Base-by-base conservation (phyloP, 1,140 invertebrate species). In the Macrocentrus cingulum region DNA sequence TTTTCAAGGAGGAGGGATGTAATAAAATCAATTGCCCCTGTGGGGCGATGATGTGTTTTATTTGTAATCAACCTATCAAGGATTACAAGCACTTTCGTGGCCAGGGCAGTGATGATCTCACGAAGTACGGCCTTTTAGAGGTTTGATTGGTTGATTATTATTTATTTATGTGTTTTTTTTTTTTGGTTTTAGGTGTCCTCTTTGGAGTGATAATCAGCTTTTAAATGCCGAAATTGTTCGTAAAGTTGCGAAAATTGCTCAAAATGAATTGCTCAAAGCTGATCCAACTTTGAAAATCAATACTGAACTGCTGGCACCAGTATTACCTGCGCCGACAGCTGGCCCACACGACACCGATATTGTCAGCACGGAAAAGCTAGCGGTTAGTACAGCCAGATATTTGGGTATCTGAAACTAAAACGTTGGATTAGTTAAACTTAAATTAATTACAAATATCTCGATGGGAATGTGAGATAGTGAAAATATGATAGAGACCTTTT, bases 21-120 rank as follows among this genome's bases (percentile, higher is more conserved):
- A 89, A 90, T 62, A 88, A 86, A 68, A 89, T 89, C 81, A 83
- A 77, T 1, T 90, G 88, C 72, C 37, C 70, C 0, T 90, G 88
- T 78, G 87, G 87, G 1, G 84, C 85, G 1, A 74, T 67, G 5
- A 88, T 87, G 83, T 90, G 88, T 67, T 90, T 89, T 65, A 66
- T 88, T 3, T 89, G 88, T 65, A 75, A 84, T 29, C 60, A 81
- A 65, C 80, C 81, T 2, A 76, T 87, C 11, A 80, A 70, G 1
- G 79, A 81, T 67, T 88, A 89, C 64, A 57, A 63, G 2, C 88
- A 88, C 71, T 89, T 89, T 68, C 71, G 77, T 58, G 78, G 77
- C 18, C 69, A 80, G 61, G 77, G 78, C 39, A 71, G 70, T 1
- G 54, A 60, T 25, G 56, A 65, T 13, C 6, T 11, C 3, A 48